These are phyloP conservation scores for Bimastos eiseni DNA, from an alignment of 2,888 invertebrate genomes.

Conservation along the genomic window DNA sequence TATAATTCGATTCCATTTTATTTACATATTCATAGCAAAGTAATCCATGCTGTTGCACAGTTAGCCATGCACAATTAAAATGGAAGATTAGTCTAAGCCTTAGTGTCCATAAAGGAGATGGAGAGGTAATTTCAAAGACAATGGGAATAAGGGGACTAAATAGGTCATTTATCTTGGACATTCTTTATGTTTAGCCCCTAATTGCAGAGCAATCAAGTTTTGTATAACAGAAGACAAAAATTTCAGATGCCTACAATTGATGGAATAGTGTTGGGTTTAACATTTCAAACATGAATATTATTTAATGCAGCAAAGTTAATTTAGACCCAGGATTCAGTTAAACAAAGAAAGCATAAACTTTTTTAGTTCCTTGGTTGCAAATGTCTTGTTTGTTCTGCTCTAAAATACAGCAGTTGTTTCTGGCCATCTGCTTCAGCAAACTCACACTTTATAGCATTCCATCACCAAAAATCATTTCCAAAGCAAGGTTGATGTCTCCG, in stretches of 20 bases:
- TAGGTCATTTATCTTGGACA: too few species aligned
- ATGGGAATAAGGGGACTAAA: too few species aligned
- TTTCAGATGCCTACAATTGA: background rate
- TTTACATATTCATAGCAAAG: too few species aligned
- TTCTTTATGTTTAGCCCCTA: background rate
- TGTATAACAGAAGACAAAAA: background rate
- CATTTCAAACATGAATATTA: background rate
- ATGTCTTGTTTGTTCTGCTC: background rate
- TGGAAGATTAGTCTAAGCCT: too few species aligned
- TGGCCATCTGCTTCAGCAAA: background rate
- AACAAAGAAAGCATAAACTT: background rate
- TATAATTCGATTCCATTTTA: too few species aligned
- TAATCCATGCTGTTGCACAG: too few species aligned
- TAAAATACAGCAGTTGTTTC: background rate
- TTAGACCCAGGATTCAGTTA: background rate
- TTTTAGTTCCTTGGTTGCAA: background rate
- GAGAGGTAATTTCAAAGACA: too few species aligned
- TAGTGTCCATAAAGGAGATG: too few species aligned
- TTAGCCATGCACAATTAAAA: too few species aligned
- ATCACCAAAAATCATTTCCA: constrained; percentile 82
- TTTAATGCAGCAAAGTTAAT: background rate
- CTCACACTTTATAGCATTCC: background rate
- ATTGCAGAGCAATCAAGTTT: background rate
- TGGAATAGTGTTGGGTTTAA: background rate
- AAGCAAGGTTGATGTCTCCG: constrained; percentile 87